Evolutionary conservation across 2,888 invertebrate species (phyloP).

Genomic region (Exephanes ischioxanthus): DNA sequence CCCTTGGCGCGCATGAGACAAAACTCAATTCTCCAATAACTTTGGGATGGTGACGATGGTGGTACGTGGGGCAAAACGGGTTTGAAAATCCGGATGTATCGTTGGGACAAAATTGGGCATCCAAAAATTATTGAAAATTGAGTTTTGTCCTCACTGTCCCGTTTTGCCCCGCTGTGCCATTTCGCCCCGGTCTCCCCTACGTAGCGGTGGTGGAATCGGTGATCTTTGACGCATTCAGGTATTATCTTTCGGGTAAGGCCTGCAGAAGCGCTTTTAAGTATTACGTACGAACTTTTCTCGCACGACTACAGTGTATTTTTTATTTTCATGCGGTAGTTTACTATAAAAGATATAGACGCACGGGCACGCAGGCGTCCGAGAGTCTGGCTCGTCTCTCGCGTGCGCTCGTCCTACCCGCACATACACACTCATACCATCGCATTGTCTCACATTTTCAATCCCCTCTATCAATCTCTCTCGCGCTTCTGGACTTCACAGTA

Average conservation of each 20-base stretch:
- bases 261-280: not conserved
- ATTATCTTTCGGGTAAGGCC: slow-evolving; percentile 23
- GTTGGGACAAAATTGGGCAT: too few relatives aligned
- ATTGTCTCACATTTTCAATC: slow-evolving; percentile 57
- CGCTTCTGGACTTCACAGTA: slow-evolving; percentile 12
- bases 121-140: too few relatives aligned
- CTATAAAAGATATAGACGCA: slow-evolving; percentile 14
- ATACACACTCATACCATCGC: slow-evolving; percentile 20
- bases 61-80: too few relatives aligned
- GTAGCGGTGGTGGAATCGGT: not conserved
- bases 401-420: slow-evolving; percentile 39
- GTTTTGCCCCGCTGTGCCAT: too few relatives aligned
- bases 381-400: slow-evolving; percentile 53
- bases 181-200: not conserved
- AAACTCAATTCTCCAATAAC: too few relatives aligned
- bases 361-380: slow-evolving; percentile 48
- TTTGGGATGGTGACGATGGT: too few relatives aligned
- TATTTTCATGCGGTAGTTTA: slow-evolving; percentile 2
- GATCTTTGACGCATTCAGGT: slow-evolving; percentile 10
- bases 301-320: not conserved
- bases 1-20: too few relatives aligned
- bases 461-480: slow-evolving; percentile 26
- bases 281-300: slow-evolving; percentile 34
- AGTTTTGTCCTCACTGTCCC: too few relatives aligned
- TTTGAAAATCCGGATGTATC: too few relatives aligned